Evolutionary conservation across 37 sponge, comb jelly and placozoan species (phyloP).

Genomic region (Geodia barretti): DNA sequence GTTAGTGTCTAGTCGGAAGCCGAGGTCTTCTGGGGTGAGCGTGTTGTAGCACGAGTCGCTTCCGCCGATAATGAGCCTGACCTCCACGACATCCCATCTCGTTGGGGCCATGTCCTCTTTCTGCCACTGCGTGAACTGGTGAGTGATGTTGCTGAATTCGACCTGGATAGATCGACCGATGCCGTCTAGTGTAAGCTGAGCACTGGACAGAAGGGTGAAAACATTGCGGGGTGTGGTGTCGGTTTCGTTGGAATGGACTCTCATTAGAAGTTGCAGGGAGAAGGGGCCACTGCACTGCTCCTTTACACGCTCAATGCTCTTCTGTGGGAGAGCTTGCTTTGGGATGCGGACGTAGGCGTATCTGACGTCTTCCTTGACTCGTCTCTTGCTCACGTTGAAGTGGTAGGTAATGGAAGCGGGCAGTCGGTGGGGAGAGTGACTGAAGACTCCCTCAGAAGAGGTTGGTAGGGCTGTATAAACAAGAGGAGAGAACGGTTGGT

Average conservation of each 20-base stretch:
- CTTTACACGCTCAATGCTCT: not conserved
- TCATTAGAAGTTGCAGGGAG: conserved; percentile 11
- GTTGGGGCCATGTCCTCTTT: no score
- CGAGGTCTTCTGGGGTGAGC: conserved; percentile 18
- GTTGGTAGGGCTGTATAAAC: not conserved
- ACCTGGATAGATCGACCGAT: conserved; percentile 5
- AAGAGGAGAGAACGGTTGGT: no score
- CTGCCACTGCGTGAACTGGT: not conserved
- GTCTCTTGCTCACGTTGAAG: conserved; percentile 14
- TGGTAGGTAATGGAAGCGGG: not conserved
- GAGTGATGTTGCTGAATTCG: conserved; percentile 18
- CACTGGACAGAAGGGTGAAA: not conserved
- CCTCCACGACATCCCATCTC: not conserved
- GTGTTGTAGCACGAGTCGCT: not conserved
- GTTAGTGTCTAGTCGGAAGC: not conserved
- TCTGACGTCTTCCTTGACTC: not conserved
- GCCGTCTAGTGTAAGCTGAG: not conserved
- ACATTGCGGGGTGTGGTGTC: not conserved
- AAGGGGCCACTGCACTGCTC: conserved; percentile 10
- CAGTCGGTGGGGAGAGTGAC: conserved; percentile 5
- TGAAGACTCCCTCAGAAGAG: conserved; percentile 10
- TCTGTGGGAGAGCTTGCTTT: conserved; percentile 8
- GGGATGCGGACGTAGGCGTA: conserved; percentile 25
- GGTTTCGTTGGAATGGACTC: not conserved
- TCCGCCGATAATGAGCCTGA: conserved; percentile 10